Conservation (phyloP, 2,797 vertebrate species). For the Chelidonichthys spinosus region DNA sequence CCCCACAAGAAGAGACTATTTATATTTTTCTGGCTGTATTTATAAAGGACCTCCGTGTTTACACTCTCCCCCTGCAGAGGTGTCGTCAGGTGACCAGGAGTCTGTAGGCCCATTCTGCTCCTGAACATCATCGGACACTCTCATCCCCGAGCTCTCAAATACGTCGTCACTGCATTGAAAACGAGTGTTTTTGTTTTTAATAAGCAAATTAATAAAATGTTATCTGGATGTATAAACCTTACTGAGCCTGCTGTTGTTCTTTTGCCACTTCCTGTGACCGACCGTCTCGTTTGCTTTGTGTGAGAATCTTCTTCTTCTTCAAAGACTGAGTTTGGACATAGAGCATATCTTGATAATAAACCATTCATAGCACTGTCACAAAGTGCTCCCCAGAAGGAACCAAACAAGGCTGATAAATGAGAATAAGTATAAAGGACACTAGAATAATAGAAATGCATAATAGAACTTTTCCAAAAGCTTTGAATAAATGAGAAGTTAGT, state of each 20-base stretch:
- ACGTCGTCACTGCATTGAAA: conserved; percentile 26
- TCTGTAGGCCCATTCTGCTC: background rate
- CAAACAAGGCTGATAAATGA: too few species aligned
- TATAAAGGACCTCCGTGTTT: conserved; percentile 51
- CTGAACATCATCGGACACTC: background rate
- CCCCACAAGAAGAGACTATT: conserved; percentile 33
- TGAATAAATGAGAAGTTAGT: too few species aligned
- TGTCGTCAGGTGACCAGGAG: background rate
- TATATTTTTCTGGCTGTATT: conserved; percentile 61
- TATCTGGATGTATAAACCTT: conserved; percentile 42
- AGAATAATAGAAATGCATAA: too few species aligned
- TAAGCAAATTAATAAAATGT: conserved; percentile 69
- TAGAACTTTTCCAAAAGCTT: too few species aligned
- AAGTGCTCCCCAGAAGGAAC: too few species aligned
- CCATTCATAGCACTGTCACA: too few species aligned
- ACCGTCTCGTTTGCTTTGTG: background rate
- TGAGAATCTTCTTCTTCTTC: too few species aligned
- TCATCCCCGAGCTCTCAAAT: conserved; percentile 13
- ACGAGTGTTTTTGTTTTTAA: conserved; percentile 10
- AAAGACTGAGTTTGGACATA: too few species aligned
- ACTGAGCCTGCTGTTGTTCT: background rate
- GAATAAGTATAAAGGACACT: too few species aligned
- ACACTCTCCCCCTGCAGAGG: conserved; percentile 26
- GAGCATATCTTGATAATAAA: too few species aligned
- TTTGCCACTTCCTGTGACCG: background rate